phyloP scores from a whole-genome alignment of 1,140 invertebrate genomes.

The Drosophila funebris region DNA sequence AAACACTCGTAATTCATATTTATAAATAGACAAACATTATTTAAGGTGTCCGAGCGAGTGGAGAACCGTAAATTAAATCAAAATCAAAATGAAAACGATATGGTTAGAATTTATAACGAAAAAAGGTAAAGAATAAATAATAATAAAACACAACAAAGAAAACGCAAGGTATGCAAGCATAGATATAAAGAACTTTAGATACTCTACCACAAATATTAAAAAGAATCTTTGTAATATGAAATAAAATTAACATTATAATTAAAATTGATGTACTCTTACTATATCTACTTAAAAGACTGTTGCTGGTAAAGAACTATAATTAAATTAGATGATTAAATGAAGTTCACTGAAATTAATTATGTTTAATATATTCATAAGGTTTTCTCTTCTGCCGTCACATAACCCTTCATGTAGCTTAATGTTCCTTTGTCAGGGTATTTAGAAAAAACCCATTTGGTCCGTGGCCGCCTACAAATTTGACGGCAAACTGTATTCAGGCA shows the following conservation, averaged over 20 bases:
- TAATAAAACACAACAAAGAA: conserved; percentile 23
- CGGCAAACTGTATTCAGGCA: conserved; percentile 34
- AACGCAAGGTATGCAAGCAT: too few relatives aligned
- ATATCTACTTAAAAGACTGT: too few relatives aligned
- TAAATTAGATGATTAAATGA: too few relatives aligned
- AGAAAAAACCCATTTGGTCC: conserved; percentile 62
- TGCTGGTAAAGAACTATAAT: too few relatives aligned
- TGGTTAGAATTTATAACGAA: conserved; percentile 79
- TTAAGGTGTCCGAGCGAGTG: conserved; percentile 69
- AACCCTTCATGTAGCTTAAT: not conserved
- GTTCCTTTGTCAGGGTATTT: conserved; percentile 33
- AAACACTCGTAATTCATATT: conserved; percentile 75
- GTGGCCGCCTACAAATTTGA: conserved; percentile 76
- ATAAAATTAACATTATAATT: not conserved
- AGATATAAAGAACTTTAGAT: not conserved
- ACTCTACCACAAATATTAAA: not conserved
- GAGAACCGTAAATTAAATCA: conserved; percentile 82
- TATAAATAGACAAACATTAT: conserved; percentile 82
- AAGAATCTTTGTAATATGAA: not conserved
- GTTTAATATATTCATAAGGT: too few relatives aligned
- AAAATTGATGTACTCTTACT: too few relatives aligned
- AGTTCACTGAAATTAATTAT: too few relatives aligned
- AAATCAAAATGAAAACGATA: conserved; percentile 78
- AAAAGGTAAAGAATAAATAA: conserved; percentile 54
- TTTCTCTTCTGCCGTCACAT: not conserved